Conservation (phyloP, 1,140 invertebrate species). For the Aphaenogaster floridana region DNA sequence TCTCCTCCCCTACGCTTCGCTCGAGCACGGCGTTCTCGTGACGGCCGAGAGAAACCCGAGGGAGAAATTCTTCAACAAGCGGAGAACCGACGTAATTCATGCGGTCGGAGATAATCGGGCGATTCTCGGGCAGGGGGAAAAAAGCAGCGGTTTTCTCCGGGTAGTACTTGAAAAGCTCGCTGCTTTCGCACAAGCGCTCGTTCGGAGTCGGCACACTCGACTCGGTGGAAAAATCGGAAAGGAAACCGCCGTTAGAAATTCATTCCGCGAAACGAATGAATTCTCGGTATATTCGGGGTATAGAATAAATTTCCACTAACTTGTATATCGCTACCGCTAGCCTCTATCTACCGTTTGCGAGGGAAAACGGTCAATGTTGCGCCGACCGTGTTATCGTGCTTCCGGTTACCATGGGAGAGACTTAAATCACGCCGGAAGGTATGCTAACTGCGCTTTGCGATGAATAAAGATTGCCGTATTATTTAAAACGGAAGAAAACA, state of each 20-base stretch:
- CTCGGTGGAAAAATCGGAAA: not conserved
- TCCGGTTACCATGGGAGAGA: not conserved
- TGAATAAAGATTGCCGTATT: slow-evolving; percentile 49
- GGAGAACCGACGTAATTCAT: slow-evolving; percentile 23
- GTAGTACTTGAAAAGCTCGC: no score
- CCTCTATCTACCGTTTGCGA: not conserved
- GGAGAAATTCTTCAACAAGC: slow-evolving; percentile 21
- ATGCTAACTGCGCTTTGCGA: not conserved
- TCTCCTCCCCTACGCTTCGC: not conserved
- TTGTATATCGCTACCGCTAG: not conserved
- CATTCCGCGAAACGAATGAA: not conserved
- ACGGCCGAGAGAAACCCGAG: slow-evolving; percentile 6
- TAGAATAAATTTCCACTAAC: not conserved
- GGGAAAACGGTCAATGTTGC: not conserved
- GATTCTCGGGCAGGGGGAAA: not conserved
- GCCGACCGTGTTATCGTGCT: not conserved
- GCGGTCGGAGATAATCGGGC: slow-evolving; percentile 5
- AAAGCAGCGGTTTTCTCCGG: not conserved
- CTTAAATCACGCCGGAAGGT: not conserved
- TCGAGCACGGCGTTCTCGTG: slow-evolving; percentile 1
- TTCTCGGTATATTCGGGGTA: not conserved
- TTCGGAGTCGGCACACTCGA: not conserved
- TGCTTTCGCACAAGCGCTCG: not conserved
- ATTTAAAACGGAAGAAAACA: slow-evolving; percentile 30
- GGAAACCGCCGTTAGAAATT: not conserved